Percentiles rank a stretch among this genome's conserved stretches.
Conservation (phyloP, 2,888 invertebrate genomes). For the Agrotis exclamationis region DNA sequence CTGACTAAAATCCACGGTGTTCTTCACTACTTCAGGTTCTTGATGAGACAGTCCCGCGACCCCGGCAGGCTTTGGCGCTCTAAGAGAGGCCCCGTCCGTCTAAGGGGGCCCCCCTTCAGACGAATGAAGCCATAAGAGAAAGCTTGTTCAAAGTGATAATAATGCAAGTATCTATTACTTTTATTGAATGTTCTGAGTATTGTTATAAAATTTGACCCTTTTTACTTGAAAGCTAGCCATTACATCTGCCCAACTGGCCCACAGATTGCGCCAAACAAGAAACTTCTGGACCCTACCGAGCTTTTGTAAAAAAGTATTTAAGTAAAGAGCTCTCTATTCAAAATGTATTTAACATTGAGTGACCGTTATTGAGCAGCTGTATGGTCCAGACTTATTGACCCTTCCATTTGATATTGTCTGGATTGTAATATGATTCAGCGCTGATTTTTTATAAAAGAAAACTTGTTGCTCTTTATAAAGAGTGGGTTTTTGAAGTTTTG, state of each 20-base stretch:
- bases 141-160: no score
- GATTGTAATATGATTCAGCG: neutral
- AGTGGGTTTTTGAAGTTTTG: neutral
- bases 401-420: neutral
- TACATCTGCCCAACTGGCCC: constrained; percentile 28
- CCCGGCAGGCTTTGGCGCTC: no score
- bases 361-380: constrained; percentile 6
- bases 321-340: constrained; percentile 4
- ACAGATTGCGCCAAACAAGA: constrained; percentile 3
- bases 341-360: constrained; percentile 12
- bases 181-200: neutral
- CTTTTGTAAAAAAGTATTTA: neutral
- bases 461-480: neutral
- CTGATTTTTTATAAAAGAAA: neutral
- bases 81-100: no score
- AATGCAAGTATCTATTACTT: neutral
- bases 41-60: no score
- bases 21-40: no score
- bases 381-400: neutral
- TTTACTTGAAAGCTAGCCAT: constrained; percentile 11
- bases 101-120: no score
- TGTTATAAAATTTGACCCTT: neutral
- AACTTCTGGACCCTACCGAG: neutral
- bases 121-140: no score
- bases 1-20: no score